Evolutionary conservation across 2,797 vertebrate genomes (phyloP), one percentile per base, ranked within the genome.

Genomic region (Harpagifer antarcticus): DNA sequence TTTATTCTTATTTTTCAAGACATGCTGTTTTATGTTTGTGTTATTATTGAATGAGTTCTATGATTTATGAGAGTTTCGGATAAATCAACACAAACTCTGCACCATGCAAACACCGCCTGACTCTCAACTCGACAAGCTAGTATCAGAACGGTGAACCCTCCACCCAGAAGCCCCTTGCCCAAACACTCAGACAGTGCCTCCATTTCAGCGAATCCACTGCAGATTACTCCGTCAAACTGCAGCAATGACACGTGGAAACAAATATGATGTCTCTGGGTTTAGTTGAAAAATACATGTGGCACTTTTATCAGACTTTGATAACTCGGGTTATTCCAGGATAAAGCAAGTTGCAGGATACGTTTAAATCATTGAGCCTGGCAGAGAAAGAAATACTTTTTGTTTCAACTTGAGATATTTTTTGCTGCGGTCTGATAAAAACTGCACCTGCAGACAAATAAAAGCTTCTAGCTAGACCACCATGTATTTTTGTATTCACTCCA

Each of bases 271-370:
- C 60, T 76, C 52, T 55, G 68, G 57, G 69, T 79, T 82, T 63
- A 53, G 73, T 47, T 78, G 83, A 89, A 60, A 79, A 83, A 79
- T 71, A 66, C 73, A 31, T 74, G 52, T 10, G 60, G 23, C 2
- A 6, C 67, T 79, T 62, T 86, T 87, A 86, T 89, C 77, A 60
- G 86, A 81, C 73, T 78, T 78, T 69, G 79, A 86, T 80, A 86
- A 84, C 78, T 74, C 68, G 15, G 65, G n/a, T n/a, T n/a, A n/a
- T n/a, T n/a, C n/a, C n/a, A n/a, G n/a, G n/a, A n/a, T n/a, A n/a
- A n/a, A 74, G 79, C 53, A 37, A 74, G 76, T 53, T 12, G 44
- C 44, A 9, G 70, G 66, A 83, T 78, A 50, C 63, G 64, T 74
- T 83, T 77, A 84, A 86, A 82, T 89, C 80, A 71, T 44, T 9